Base-by-base conservation (phyloP, 2,113 vertebrate genomes). In the Meleagris gallopavo region DNA sequence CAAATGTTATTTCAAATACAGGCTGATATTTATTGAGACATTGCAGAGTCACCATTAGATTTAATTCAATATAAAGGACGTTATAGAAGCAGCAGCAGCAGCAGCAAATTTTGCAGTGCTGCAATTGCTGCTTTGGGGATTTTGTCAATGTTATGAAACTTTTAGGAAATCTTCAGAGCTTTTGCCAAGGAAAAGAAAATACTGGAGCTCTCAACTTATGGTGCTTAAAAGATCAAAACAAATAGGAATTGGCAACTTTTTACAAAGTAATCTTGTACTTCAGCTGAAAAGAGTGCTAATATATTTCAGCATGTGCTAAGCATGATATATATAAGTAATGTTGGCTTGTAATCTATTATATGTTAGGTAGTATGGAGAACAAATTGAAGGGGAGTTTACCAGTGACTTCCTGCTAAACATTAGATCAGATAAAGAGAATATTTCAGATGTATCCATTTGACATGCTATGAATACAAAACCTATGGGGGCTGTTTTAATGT, bases 1-100 rank as follows among this genome's bases (percentile, higher is more conserved):
- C 32, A 90, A 91, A 94, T 62, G 15, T 83, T 91, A 87, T 22
- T 95, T 94, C 41, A 92, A 90, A 96, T 76, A 48, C 34, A 78
- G 92, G 82, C 24, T 86, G 93, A 72, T 96, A 88, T 75, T 93
- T 78, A 69, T 69, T 95, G 79, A 89, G 83, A 64, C 57, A 30
- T 88, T 84, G 74, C 74, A 69, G 88, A 93, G 65, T 64, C 55
- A 93, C 95, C 62, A 58, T 32, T 60, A 21, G n/a, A 43, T 85
- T 79, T 90, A 80, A 76, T 94, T 65, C 8, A 85, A 25, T 91
- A 74, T 48, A 76, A 80, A 62, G 22, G 10, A 95, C 58, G 70
- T 89, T 43, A 83, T 29, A 74, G 82, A 89, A 88, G 65, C 36
- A 78, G 34, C 13, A 70, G 14, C 17, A 77, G 30, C 20, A 38